Percentiles rank a stretch among this genome's conserved stretches.
Conservation (phyloP, 1,140 invertebrate species). For the Sarcophaga bullata region DNA sequence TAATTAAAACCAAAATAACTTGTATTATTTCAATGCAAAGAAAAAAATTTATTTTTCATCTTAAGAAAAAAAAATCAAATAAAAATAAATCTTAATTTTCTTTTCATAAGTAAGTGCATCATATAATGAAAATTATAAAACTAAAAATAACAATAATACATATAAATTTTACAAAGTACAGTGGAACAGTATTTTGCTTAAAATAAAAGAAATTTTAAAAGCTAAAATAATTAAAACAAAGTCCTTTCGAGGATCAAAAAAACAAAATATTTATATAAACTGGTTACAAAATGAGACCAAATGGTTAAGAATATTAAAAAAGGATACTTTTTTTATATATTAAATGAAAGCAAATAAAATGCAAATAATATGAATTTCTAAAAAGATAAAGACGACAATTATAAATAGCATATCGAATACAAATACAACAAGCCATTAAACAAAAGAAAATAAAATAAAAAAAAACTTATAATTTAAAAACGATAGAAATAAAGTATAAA, state of each 20-base stretch:
- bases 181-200: background rate
- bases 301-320: background rate
- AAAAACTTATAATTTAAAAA: background rate
- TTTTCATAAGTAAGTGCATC: background rate
- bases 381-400: too few relatives aligned
- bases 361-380: background rate
- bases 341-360: background rate
- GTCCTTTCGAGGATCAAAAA: too few relatives aligned
- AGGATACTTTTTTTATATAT: too few relatives aligned
- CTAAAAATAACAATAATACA: background rate
- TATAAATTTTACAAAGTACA: background rate
- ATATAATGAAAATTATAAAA: background rate
- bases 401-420: background rate
- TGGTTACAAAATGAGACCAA: slow-evolving; percentile 7
- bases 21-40: too few relatives aligned
- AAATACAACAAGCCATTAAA: background rate
- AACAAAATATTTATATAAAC: too few relatives aligned
- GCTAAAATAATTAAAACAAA: background rate
- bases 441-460: too few relatives aligned
- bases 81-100: too few relatives aligned
- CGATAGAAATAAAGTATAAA: background rate
- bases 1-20: too few relatives aligned
- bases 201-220: background rate
- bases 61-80: too few relatives aligned
- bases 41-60: too few relatives aligned